Conservation (phyloP, 2,888 invertebrate species). For the Seira sanloemensis region DNA sequence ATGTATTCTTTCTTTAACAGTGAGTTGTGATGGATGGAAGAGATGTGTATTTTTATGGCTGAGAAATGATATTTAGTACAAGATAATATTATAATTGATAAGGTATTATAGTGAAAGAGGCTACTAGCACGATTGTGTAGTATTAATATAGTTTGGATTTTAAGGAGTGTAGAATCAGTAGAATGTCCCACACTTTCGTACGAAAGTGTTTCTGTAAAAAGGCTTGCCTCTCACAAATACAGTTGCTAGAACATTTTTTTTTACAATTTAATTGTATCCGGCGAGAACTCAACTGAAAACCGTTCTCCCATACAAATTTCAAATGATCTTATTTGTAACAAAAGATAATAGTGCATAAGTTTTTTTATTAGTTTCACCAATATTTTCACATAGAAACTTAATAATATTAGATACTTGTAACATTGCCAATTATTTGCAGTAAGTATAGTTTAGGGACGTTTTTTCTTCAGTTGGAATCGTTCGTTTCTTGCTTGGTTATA, state of each 20-base stretch:
- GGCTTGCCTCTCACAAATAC: neutral
- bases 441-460: too few species aligned
- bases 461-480: too few species aligned
- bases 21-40: neutral
- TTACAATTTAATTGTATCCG: slow-evolving; percentile 2
- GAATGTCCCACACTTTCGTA: neutral
- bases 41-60: neutral
- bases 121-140: neutral
- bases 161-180: neutral
- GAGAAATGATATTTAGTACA: too few species aligned
- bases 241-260: neutral
- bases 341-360: too few species aligned
- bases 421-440: too few species aligned
- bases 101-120: neutral
- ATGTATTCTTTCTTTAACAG: too few species aligned
- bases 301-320: slow-evolving; percentile 57
- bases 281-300: slow-evolving; percentile 30
- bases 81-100: neutral
- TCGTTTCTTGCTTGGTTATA: too few species aligned
- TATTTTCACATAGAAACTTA: too few species aligned
- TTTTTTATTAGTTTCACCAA: too few species aligned
- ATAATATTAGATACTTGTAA: too few species aligned
- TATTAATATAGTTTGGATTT: neutral
- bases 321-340: slow-evolving; percentile 68
- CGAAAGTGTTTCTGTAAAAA: slow-evolving; percentile 11